Base-by-base conservation (phyloP, 2,113 vertebrate species). In the Eulacestoma nigropectus region DNA sequence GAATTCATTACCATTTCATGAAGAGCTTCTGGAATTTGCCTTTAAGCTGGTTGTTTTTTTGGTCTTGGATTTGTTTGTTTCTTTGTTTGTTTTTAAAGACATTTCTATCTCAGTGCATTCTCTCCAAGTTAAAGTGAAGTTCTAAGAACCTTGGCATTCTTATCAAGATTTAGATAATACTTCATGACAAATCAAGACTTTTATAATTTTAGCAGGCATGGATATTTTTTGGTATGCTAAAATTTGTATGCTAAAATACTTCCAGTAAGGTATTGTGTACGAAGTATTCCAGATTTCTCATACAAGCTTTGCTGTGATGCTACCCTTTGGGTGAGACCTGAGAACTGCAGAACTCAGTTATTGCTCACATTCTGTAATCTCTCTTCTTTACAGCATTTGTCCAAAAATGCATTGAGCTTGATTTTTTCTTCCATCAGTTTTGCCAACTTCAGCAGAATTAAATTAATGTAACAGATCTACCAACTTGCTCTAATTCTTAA, bases 1-100 rank as follows among this genome's bases (percentile, higher is more conserved):
- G 82, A 90, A 52, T 83, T 44, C 6, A 67, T 95, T 95, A 84
- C 94, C 12, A 64, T 92, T 96, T 94, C 30, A 27, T 89, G 21
- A 81, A 86, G 35, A 67, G 27, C 32, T 92, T 73, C 78, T 90
- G 47, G 75, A 97, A 64, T 93, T 89, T 84, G 52, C 76, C 30
- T 94, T 88, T 65, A 89, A 63, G 49, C 41, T n/a, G 47, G 6
- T 39, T 39, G 3, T 1, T 11, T 9, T 25, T 59, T 52, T 47
- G 26, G 32, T 50, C 26, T 50, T 67, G 32, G 1, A 3, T 26
- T 49, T 57, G 23, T 41, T 49, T 80, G 11, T 53, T n/a, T 41
- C 5, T 32, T 65, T 49, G 14, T 12, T 37, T 64, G 41, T 39
- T 62, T 73, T 65, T 25, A 14, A 44, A 59, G 52, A 72, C 35